Evolutionary conservation across 2,888 invertebrate species (phyloP), one percentile per base, ranked within the genome.

Genomic region (Cheilosia vernalis): DNA sequence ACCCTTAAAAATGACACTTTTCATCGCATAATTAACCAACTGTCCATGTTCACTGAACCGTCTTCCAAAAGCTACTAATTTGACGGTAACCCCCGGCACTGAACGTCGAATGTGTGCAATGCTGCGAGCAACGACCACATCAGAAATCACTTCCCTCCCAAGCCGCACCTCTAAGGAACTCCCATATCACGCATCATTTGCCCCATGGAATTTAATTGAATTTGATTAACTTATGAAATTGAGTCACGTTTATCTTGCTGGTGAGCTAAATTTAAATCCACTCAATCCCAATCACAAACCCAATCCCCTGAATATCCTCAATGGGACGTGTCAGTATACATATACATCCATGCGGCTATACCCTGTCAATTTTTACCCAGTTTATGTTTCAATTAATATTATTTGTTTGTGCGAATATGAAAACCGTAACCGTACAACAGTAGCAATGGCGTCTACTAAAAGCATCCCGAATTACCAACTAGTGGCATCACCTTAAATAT

Each of bases 151-250:
- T 24, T 19, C 10, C 58, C 51, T 9, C 44, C n/a, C 58, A 33
- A 9, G 9, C 30, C 30, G 30, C 13, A 13, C 17, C 40, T 9
- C 3, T 21, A 10, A 49, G 19, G 40, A 21, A n/a, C 61, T 67
- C 44, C 49, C 40, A 61, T 58, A 63, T 64, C 73, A 79, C 66
- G 69, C 79, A 79, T 79, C 84, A 85, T 85, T 70, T 80, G 63
- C 76, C 80, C 56, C 19, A 66, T 63, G 76, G 81, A 85, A 72
- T 85, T 77, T 85, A 85, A 85, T 85, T 81, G 85, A 81, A 85
- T 85, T 85, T 85, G 85, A 85, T 85, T 81, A 85, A 85, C 85
- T 85, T 85, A 81, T 77, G 85, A 67, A 85, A 85, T 85, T 76
- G 72, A 85, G 76, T 85, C 85, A 85, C 85, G 85, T 85, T 85